Evolutionary conservation across 2,797 vertebrate species (phyloP).

Genomic region (Aratinga solstitialis): DNA sequence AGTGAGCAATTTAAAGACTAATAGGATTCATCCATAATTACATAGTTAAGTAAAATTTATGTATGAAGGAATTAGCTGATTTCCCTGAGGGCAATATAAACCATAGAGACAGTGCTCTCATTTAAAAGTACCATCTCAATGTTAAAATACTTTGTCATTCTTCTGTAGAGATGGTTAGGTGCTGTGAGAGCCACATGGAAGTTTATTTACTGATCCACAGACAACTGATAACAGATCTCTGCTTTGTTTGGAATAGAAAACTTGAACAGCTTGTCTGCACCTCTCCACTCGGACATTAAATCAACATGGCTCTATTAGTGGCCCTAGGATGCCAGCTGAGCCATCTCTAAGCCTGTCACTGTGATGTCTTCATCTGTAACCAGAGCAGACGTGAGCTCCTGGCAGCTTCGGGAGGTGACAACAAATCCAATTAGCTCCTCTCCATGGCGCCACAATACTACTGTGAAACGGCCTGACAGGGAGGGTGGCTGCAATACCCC

Average conservation of each 20-base stretch:
- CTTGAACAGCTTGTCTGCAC: slow-evolving; percentile 93
- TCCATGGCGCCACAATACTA: slow-evolving; percentile 85
- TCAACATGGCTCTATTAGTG: slow-evolving; percentile 94
- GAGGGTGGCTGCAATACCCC: slow-evolving; percentile 78
- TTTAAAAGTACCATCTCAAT: slow-evolving; percentile 67
- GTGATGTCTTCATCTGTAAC: slow-evolving; percentile 99
- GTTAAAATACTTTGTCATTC: slow-evolving; percentile 75
- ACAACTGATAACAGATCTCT: slow-evolving; percentile 80
- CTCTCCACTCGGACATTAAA: slow-evolving; percentile 88
- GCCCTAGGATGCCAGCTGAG: slow-evolving; percentile 96
- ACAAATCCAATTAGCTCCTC: slow-evolving; percentile 99
- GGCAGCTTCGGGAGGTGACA: slow-evolving; percentile 98
- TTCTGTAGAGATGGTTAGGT: slow-evolving; percentile 67
- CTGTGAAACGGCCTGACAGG: slow-evolving; percentile 83
- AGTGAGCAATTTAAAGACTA: slow-evolving; percentile 72
- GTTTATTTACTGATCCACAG: slow-evolving; percentile 81
- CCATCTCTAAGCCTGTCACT: slow-evolving; percentile 95
- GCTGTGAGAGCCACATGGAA: slow-evolving; percentile 73
- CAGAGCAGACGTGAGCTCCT: slow-evolving; percentile 95
- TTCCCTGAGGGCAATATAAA: slow-evolving; percentile 77
- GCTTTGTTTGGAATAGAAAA: slow-evolving; percentile 85
- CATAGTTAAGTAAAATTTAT: slow-evolving; percentile 85
- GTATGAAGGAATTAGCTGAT: slow-evolving; percentile 77
- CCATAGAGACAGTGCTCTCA: slow-evolving; percentile 64
- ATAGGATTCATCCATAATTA: slow-evolving; percentile 78